Conservation (phyloP, 92 coral and sea anemone species). For the Umimayanthus kanabou region DNA sequence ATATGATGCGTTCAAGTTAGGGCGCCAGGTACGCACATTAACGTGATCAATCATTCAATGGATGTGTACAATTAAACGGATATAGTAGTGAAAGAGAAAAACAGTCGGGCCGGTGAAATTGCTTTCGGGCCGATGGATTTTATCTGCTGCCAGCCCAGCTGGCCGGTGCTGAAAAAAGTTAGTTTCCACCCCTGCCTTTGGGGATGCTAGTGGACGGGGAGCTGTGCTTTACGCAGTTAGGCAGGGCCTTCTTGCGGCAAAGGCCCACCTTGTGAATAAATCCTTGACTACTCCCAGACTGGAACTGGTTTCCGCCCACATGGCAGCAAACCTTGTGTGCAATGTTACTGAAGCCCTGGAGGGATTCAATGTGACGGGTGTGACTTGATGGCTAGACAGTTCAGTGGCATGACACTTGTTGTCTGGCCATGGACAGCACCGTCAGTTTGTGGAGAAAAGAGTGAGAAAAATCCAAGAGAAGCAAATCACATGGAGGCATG, state of each 20-base stretch:
- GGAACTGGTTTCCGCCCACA: not conserved
- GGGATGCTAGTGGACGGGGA: slow-evolving; percentile 10
- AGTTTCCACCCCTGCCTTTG: no score
- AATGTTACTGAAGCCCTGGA: not conserved
- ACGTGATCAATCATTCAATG: no score
- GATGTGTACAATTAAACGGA: no score
- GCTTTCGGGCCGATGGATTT: no score
- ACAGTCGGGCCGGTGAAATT: no score
- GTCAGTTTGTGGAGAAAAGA: slow-evolving; percentile 9
- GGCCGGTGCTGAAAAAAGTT: no score
- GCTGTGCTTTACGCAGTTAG: not conserved
- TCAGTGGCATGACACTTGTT: not conserved
- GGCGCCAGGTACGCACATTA: no score
- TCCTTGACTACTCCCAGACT: slow-evolving; percentile 2
- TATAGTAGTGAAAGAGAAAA: no score
- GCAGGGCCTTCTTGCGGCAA: slow-evolving; percentile 1
- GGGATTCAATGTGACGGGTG: not conserved
- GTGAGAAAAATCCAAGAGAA: not conserved
- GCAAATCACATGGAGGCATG: slow-evolving; percentile 4
- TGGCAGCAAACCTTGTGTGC: no score
- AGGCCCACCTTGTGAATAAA: not conserved
- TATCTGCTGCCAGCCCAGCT: no score
- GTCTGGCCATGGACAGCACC: not conserved
- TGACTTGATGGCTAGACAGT: not conserved
- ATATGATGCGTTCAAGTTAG: no score